Evolutionary conservation across 2,113 vertebrate genomes (phyloP).

Genomic region (Empidonax alnorum): DNA sequence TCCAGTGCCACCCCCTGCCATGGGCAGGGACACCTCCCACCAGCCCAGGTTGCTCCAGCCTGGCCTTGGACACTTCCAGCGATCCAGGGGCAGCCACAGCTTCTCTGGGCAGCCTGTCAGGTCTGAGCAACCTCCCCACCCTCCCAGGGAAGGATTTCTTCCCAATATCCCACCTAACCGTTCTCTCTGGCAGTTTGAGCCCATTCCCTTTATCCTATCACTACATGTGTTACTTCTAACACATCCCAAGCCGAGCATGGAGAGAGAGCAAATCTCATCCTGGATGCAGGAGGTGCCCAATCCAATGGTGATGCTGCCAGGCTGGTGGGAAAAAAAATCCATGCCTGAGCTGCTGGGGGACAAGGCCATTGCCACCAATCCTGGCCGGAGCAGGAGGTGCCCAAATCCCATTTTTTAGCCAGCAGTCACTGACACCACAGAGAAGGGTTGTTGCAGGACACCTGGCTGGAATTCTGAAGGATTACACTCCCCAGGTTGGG

Average conservation of each 20-base stretch:
- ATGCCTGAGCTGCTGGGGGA: background rate
- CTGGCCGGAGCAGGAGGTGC: background rate
- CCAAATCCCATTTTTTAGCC: background rate
- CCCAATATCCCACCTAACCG: background rate
- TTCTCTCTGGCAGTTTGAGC: background rate
- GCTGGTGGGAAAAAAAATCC: accelerated
- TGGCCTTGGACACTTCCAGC: background rate
- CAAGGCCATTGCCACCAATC: accelerated
- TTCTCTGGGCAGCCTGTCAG: background rate
- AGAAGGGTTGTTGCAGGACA: background rate
- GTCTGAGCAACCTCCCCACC: background rate
- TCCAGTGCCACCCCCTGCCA: background rate
- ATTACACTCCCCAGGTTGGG: background rate
- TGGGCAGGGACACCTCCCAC: background rate
- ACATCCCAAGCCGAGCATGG: background rate
- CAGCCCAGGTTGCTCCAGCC: accelerated
- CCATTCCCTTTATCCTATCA: background rate
- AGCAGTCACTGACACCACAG: accelerated
- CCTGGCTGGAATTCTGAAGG: background rate
- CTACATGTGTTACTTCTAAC: background rate
- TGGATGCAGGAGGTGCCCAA: background rate
- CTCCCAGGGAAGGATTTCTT: background rate
- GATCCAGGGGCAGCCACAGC: background rate
- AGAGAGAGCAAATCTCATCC: background rate
- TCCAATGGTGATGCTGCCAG: accelerated